These are phyloP conservation scores for Prionace glauca DNA, from an alignment of 2,797 vertebrate species.

Conservation along the genomic window DNA sequence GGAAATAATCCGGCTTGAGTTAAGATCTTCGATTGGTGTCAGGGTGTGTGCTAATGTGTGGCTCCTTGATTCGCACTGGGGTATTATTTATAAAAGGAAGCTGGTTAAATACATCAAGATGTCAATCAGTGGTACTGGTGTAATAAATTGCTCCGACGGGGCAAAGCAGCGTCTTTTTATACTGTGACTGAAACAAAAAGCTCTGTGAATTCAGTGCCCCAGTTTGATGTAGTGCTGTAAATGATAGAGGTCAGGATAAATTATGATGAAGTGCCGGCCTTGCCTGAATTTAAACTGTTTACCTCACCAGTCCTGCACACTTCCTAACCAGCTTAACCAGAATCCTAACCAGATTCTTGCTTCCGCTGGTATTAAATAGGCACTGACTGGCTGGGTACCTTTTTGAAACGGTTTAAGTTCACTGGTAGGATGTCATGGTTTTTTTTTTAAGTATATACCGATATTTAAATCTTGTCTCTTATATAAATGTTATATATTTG, in stretches of 20 bases:
- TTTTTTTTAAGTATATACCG: too few relatives aligned
- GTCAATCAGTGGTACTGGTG: background rate
- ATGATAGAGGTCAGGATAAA: slow-evolving; percentile 21
- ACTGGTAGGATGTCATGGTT: background rate
- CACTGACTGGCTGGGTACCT: background rate
- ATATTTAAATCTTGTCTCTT: too few relatives aligned
- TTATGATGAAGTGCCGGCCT: background rate
- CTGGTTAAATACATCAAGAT: background rate
- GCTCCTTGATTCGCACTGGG: background rate
- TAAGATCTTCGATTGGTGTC: background rate
- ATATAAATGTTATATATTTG: background rate
- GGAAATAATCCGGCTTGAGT: background rate
- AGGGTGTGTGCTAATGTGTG: background rate
- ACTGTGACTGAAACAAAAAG: background rate
- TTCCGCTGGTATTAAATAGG: background rate
- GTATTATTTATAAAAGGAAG: background rate
- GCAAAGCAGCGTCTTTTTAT: background rate
- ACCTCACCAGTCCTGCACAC: background rate
- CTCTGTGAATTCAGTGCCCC: background rate
- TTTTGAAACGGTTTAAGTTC: background rate
- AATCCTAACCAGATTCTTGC: too few relatives aligned
- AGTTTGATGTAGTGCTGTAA: background rate
- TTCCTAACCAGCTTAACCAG: too few relatives aligned
- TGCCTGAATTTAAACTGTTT: slow-evolving; percentile 14
- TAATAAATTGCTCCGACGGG: background rate